Evolutionary conservation across 1,140 invertebrate genomes (phyloP), one percentile per base, ranked within the genome.

Genomic region (Magallana ariakensis): DNA sequence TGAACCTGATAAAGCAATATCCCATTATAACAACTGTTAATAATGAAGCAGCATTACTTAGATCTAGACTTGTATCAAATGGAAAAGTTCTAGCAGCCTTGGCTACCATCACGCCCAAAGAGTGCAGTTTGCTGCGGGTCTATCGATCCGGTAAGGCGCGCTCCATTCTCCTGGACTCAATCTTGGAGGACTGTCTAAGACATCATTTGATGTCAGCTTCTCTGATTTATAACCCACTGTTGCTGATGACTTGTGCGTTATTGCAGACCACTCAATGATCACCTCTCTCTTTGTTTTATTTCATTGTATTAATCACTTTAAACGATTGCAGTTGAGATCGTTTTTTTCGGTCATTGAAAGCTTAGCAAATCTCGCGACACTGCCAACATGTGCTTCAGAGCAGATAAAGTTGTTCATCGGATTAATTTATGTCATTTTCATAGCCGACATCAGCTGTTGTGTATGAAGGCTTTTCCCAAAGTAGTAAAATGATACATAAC

Each of bases 371-470:
- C 66, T 75, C 22, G 66, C 22, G 66, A 11, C 22, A 13, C 33
- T 75, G 66, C 33, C 66, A 13, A 75, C 66, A 75, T 75, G 66
- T 75, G 66, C 66, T 75, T 33, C 22, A 11, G 8, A 75, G 22
- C 66, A 75, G 66, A 75, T 75, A 75, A 75, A 75, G 33, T 75
- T 46, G 66, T 75, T 75, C 66, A 75, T 75, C 66, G 22, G 66
- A 75, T 75, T 75, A 75, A 75, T 75, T 75, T 75, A 75, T 75
- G 19, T 75, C 66, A 75, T 75, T 75, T 75, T 75, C 66, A 75
- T 75, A 11, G 66, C 22, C 33, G 13, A 26, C 13, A 13, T 75
- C 66, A 75, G 66, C 66, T 75, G 66, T 22, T 75, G 22, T 26
- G 6, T 33, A 75, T 75, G 13, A 75, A 75, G 13, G 11, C 26